These are phyloP conservation scores for Uropetala carovei DNA, from an alignment of 2,888 invertebrate genomes.

Conservation along the genomic window DNA sequence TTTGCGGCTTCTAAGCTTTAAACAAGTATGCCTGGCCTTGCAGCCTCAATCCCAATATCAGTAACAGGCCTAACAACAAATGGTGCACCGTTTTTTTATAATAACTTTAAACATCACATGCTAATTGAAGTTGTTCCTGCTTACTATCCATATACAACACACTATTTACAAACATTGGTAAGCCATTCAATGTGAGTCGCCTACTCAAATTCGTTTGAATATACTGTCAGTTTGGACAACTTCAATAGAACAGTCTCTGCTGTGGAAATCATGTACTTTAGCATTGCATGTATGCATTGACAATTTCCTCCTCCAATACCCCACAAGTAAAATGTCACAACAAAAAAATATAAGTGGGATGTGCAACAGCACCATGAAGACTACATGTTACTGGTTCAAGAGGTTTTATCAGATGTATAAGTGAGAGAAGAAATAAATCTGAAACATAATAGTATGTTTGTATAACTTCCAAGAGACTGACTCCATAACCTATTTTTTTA, in stretches of 20 bases:
- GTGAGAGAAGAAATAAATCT: slow-evolving; percentile 62
- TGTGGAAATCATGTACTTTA: slow-evolving; percentile 58
- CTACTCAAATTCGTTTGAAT: slow-evolving; percentile 66
- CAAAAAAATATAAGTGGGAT: slow-evolving; percentile 55
- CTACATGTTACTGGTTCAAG: slow-evolving; percentile 57
- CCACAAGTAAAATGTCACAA: slow-evolving; percentile 55
- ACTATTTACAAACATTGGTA: slow-evolving; percentile 68
- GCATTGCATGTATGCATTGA: slow-evolving; percentile 62
- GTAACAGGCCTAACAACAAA: slow-evolving; percentile 62
- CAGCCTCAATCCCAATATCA: slow-evolving; percentile 56
- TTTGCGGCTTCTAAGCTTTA: slow-evolving; percentile 57
- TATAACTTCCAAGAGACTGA: slow-evolving; percentile 56
- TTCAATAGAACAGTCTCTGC: slow-evolving; percentile 64
- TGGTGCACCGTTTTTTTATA: slow-evolving; percentile 62
- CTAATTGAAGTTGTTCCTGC: slow-evolving; percentile 66
- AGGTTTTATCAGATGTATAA: slow-evolving; percentile 61
- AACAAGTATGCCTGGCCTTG: slow-evolving; percentile 62
- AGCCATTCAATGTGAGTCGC: slow-evolving; percentile 69
- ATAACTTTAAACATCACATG: slow-evolving; percentile 63
- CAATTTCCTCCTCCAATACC: slow-evolving; percentile 57
- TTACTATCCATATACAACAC: slow-evolving; percentile 68
- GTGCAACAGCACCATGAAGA: slow-evolving; percentile 62
- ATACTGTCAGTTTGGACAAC: slow-evolving; percentile 62
- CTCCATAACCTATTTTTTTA: slow-evolving; percentile 57
- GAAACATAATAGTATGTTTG: slow-evolving; percentile 56